A percentile compares a stretch with the other conserved stretches of the same genome.
phyloP scores from a whole-genome alignment of 2,888 invertebrate genomes.

The Seladonia tumulorum region DNA sequence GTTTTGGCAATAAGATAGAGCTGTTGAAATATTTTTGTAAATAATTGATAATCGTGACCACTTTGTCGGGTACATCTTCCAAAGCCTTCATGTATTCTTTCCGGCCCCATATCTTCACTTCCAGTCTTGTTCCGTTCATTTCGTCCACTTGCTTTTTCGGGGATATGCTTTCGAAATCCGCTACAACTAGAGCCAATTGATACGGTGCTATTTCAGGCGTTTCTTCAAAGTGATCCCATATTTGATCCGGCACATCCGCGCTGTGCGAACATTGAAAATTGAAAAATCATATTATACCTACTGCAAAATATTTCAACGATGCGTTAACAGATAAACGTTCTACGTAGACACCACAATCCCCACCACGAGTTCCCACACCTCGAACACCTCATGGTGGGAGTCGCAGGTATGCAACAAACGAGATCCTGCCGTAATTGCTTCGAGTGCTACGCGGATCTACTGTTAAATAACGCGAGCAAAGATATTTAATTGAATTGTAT shows the following conservation, averaged over 20 bases:
- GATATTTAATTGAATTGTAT: not conserved
- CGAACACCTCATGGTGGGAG: too few relatives aligned
- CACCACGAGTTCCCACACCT: too few relatives aligned
- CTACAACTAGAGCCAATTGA: conserved; percentile 90
- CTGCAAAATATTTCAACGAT: too few relatives aligned
- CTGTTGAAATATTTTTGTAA: conserved; percentile 88
- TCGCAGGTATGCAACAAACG: too few relatives aligned
- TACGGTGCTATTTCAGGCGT: conserved; percentile 92
- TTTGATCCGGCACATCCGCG: conserved; percentile 84
- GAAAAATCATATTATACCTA: too few relatives aligned
- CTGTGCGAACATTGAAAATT: conserved; percentile 76
- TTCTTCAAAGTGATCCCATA: conserved; percentile 89
- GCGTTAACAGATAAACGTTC: too few relatives aligned
- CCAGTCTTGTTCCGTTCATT: conserved; percentile 82
- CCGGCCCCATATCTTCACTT: conserved; percentile 88
- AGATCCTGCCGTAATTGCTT: too few relatives aligned
- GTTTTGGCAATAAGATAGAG: conserved; percentile 88
- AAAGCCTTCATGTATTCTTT: conserved; percentile 87
- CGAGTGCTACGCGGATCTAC: too few relatives aligned
- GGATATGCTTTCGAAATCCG: conserved; percentile 86
- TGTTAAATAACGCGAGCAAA: not conserved
- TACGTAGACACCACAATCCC: too few relatives aligned
- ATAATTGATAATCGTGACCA: conserved; percentile 86
- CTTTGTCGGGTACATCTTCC: conserved; percentile 86
- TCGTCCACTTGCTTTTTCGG: conserved; percentile 80